Conservation (phyloP, 2,113 vertebrate species). For the Murina feae region DNA sequence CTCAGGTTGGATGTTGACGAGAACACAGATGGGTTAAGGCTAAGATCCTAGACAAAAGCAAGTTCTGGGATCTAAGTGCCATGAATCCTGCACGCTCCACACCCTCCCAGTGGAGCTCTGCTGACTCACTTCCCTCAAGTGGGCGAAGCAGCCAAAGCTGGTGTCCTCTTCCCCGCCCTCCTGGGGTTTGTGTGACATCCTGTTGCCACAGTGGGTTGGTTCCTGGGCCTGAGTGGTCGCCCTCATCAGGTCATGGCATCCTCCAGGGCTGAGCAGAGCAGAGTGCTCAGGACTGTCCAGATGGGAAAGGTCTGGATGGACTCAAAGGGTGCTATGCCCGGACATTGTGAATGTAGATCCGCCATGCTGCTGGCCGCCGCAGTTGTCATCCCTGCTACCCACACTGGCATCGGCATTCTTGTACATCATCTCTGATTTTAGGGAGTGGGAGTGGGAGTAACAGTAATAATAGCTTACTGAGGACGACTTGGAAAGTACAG, state of each 20-base stretch:
- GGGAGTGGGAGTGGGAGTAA: not conserved
- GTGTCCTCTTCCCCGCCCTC: accelerated
- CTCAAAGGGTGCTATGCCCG: too few species aligned
- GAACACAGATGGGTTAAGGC: not conserved
- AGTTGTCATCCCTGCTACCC: not conserved
- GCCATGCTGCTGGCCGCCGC: not conserved
- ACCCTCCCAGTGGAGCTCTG: not conserved
- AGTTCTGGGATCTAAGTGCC: not conserved
- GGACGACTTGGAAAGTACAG: not conserved
- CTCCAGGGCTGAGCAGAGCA: not conserved
- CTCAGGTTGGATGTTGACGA: accelerated
- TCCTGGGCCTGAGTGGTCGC: not conserved
- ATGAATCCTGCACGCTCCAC: not conserved
- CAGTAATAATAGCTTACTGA: not conserved
- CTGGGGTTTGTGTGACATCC: not conserved
- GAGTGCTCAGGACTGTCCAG: not conserved
- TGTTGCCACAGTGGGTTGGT: not conserved
- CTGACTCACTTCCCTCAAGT: not conserved
- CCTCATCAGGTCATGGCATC: not conserved
- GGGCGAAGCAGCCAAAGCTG: not conserved
- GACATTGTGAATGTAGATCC: not conserved
- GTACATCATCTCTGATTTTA: not conserved
- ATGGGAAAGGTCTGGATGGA: not conserved
- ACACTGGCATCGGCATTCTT: not conserved
- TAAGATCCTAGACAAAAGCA: not conserved